Conservation (phyloP, 2,888 invertebrate species). For the Tuberolachnus salignus region DNA sequence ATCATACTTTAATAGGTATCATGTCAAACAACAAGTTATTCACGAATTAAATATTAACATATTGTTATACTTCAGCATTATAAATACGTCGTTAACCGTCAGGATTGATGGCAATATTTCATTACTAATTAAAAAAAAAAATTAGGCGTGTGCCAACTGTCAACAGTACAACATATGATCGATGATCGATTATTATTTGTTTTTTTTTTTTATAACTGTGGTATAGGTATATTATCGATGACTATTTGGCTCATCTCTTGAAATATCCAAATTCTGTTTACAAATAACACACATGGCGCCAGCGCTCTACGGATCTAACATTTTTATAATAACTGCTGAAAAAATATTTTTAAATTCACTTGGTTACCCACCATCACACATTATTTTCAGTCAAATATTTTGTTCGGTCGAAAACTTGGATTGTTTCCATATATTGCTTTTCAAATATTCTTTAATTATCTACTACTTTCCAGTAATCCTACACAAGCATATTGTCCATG, state of each 20-base stretch:
- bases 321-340: not conserved
- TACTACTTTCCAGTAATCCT: too few relatives aligned
- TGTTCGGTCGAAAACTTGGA: slow-evolving; percentile 32
- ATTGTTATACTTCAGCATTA: too few relatives aligned
- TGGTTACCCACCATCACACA: slow-evolving; percentile 6
- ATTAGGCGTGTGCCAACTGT: slow-evolving; percentile 2
- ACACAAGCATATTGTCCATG: too few relatives aligned
- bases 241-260: slow-evolving; percentile 25
- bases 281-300: not conserved
- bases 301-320: not conserved
- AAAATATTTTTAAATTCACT: slow-evolving; percentile 43
- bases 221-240: slow-evolving; percentile 6
- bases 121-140: slow-evolving; percentile 19
- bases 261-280: not conserved
- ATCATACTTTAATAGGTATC: not conserved
- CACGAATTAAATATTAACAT: not conserved
- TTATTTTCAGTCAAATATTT: slow-evolving; percentile 35
- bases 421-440: slow-evolving; percentile 47
- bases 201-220: not conserved
- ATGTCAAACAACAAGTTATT: not conserved
- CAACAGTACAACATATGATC: not conserved
- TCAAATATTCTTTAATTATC: slow-evolving; percentile 4
- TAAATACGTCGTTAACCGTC: not conserved
- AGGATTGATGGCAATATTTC: not conserved
- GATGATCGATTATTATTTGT: not conserved